Evolutionary conservation across 2,888 invertebrate genomes (phyloP).

Genomic region (Agrotis segetum): DNA sequence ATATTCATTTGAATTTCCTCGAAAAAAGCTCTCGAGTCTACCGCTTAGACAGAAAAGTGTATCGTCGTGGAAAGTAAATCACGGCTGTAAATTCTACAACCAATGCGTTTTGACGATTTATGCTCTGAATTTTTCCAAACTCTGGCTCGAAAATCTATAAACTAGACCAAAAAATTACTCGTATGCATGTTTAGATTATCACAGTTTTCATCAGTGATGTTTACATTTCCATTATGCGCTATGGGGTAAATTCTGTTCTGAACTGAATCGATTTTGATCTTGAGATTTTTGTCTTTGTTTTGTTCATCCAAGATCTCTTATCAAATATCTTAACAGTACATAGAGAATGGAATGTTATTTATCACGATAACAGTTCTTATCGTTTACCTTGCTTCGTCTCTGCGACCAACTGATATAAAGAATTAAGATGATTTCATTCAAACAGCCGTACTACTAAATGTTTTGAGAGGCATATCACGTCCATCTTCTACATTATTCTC

Average conservation of each 20-base stretch:
- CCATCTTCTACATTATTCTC: slow-evolving; percentile 41
- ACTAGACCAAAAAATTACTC: slow-evolving; percentile 60
- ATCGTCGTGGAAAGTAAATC: slow-evolving; percentile 74
- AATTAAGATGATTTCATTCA: slow-evolving; percentile 65
- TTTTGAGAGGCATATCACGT: slow-evolving; percentile 55
- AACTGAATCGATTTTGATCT: slow-evolving; percentile 9
- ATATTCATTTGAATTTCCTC: slow-evolving; percentile 19
- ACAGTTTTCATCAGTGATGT: slow-evolving; percentile 33
- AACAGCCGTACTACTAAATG: slow-evolving; percentile 49
- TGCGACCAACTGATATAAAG: slow-evolving; percentile 54
- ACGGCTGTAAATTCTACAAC: slow-evolving; percentile 77
- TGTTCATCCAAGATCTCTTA: slow-evolving; percentile 60
- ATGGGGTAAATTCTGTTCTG: slow-evolving; percentile 12
- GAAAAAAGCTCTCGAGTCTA: slow-evolving; percentile 19
- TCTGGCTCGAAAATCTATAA: slow-evolving; percentile 61
- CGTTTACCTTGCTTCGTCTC: slow-evolving; percentile 62
- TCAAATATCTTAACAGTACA: slow-evolving; percentile 60
- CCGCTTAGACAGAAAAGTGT: slow-evolving; percentile 63
- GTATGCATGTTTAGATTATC: slow-evolving; percentile 53
- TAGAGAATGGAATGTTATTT: slow-evolving; percentile 67
- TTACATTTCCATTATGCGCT: slow-evolving; percentile 21
- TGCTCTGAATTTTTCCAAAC: slow-evolving; percentile 74
- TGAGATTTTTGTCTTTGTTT: slow-evolving; percentile 48
- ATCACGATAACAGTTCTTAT: slow-evolving; percentile 72
- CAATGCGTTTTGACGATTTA: slow-evolving; percentile 80